Percentiles rank a stretch among this genome's conserved stretches.
Evolutionary conservation across 2,888 invertebrate species (phyloP).

Genomic region (Saturnia japonica): DNA sequence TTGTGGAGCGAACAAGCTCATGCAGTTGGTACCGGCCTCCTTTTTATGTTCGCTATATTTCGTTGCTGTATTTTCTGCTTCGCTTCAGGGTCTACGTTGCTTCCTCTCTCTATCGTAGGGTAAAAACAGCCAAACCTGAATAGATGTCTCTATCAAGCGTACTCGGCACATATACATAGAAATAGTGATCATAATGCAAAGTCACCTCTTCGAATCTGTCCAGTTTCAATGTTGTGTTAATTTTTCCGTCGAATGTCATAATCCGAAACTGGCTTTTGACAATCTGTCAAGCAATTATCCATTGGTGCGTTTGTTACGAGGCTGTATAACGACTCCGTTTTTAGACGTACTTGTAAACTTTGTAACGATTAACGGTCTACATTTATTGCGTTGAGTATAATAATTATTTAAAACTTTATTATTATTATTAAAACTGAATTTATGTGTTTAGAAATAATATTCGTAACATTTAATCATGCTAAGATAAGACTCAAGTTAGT

Average conservation of each 20-base stretch:
- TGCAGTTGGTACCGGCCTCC: not conserved
- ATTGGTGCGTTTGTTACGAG: constrained; percentile 6
- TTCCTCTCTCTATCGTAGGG: not conserved
- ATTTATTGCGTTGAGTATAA: not conserved
- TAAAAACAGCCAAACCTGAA: too few relatives aligned
- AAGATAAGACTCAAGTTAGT: too few relatives aligned
- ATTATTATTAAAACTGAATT: not conserved
- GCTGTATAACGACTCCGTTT: not conserved
- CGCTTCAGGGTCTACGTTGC: not conserved
- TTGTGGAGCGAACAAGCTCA: not conserved
- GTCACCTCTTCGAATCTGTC: not conserved
- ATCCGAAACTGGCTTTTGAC: not conserved
- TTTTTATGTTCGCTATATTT: not conserved
- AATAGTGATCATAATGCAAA: not conserved
- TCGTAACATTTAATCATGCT: not conserved
- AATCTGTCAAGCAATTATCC: not conserved
- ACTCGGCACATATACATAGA: not conserved
- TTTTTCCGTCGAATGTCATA: not conserved
- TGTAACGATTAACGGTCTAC: not conserved
- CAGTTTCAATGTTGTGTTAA: not conserved
- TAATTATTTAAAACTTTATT: too few relatives aligned
- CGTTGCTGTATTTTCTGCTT: not conserved
- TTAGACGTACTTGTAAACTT: not conserved
- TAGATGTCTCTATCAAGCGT: too few relatives aligned
- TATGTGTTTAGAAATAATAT: not conserved